A percentile compares a stretch with the other conserved stretches of the same genome.
These are phyloP conservation scores for Drosophila trapezifrons DNA, from an alignment of 1,140 invertebrate genomes.

Conservation along the genomic window DNA sequence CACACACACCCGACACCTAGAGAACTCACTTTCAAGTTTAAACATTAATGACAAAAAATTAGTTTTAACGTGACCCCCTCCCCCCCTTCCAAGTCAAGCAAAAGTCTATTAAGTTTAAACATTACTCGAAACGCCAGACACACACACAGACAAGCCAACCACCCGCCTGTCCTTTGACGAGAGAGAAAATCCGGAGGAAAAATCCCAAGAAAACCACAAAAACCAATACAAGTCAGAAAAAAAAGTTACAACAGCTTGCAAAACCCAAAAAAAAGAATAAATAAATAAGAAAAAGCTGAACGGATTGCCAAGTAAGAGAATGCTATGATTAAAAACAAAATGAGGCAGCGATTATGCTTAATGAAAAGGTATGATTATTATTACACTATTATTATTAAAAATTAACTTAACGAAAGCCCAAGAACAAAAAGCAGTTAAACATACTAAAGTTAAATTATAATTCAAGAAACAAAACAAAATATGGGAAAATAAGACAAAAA, in stretches of 20 bases:
- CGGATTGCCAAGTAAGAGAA: constrained; percentile 56
- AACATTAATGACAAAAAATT: constrained; percentile 70
- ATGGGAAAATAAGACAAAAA: constrained; percentile 16
- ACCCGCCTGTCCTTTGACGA: constrained; percentile 52
- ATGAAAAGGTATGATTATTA: constrained; percentile 71
- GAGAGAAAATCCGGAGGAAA: constrained; percentile 15
- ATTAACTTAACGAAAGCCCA: constrained; percentile 56
- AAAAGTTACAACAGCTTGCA: constrained; percentile 42
- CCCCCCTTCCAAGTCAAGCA: constrained; percentile 9
- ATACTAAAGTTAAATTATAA: constrained; percentile 52
- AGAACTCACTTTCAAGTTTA: constrained; percentile 61
- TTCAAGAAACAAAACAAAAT: constrained; percentile 41
- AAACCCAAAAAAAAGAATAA: constrained; percentile 4
- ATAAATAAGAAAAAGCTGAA: constrained; percentile 26
- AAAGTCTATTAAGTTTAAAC: constrained; percentile 54
- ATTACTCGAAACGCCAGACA: constrained; percentile 38
- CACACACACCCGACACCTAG: constrained; percentile 41
- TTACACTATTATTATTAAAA: constrained; percentile 73
- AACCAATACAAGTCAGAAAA: constrained; percentile 13
- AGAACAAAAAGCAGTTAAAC: constrained; percentile 46
- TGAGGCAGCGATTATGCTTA: constrained; percentile 54
- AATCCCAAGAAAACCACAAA: constrained; percentile 30
- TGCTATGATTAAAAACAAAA: constrained; percentile 44
- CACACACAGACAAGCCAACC: constrained; percentile 45
- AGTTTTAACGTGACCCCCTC: constrained; percentile 52